A percentile compares a stretch with the other conserved stretches of the same genome.
These are phyloP conservation scores for Hecatera dysodea DNA, from an alignment of 2,888 invertebrate species.

Conservation along the genomic window DNA sequence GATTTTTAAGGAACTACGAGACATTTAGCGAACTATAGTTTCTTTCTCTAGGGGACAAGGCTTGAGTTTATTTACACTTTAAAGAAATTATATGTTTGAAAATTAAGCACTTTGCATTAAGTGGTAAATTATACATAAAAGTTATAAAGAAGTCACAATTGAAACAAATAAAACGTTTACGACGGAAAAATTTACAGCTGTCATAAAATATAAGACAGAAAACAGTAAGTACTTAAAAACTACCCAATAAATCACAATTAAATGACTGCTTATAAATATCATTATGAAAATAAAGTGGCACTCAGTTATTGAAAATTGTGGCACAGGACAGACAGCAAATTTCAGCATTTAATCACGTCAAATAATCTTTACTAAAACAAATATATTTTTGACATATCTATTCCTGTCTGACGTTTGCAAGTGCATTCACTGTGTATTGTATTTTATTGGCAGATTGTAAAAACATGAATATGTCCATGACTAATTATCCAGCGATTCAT, in stretches of 20 bases:
- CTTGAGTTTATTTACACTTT: not conserved
- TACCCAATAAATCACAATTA: slow-evolving; percentile 19
- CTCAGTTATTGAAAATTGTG: not conserved
- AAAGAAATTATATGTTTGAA: too few relatives aligned
- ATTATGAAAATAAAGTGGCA: not conserved
- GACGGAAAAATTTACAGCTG: slow-evolving; percentile 34
- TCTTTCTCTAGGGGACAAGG: not conserved
- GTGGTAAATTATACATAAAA: not conserved
- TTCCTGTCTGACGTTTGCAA: not conserved
- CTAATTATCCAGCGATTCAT: not conserved
- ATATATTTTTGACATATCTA: not conserved
- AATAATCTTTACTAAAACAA: not conserved
- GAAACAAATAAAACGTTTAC: slow-evolving; percentile 36
- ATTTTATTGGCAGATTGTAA: not conserved
- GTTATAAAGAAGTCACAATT: slow-evolving; percentile 17
- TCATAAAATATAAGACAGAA: slow-evolving; percentile 32
- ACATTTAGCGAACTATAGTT: not conserved
- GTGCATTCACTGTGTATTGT: not conserved
- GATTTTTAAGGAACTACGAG: too few relatives aligned
- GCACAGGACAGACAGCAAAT: not conserved
- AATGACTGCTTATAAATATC: slow-evolving; percentile 1
- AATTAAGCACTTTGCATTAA: not conserved
- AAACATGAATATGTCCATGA: not conserved
- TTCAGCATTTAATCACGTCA: not conserved
- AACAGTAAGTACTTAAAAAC: slow-evolving; percentile 5